Conservation (phyloP, 1,140 invertebrate species). For the Stenopsyche tienmushanensis region DNA sequence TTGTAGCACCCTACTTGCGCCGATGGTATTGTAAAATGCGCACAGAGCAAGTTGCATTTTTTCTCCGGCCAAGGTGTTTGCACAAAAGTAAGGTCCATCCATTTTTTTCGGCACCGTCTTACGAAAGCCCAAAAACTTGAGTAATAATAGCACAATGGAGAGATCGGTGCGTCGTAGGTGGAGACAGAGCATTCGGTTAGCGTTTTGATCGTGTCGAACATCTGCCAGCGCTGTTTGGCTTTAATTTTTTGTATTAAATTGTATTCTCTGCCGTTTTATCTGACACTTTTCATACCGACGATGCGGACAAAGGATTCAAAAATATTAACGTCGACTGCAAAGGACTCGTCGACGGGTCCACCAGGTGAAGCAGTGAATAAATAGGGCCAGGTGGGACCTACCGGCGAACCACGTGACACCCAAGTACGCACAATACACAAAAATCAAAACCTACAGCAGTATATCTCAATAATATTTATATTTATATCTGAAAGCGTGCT, state of each 20-base stretch:
- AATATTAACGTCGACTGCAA: slow-evolving; percentile 12
- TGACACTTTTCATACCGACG: slow-evolving; percentile 26
- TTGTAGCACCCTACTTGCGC: slow-evolving; percentile 26
- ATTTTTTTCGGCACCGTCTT: slow-evolving; percentile 30
- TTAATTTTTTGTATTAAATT: slow-evolving; percentile 38
- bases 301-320: slow-evolving; percentile 38
- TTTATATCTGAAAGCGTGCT: neutral
- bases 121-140: slow-evolving; percentile 19
- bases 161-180: slow-evolving; percentile 34
- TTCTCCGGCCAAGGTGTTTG: slow-evolving; percentile 34
- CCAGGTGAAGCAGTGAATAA: slow-evolving; percentile 26
- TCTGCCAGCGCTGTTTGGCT: slow-evolving; percentile 37
- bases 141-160: slow-evolving; percentile 38
- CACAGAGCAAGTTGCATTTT: slow-evolving; percentile 35
- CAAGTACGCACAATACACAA: too few species aligned
- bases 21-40: too few species aligned
- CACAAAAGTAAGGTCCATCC: slow-evolving; percentile 40
- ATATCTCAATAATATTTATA: neutral
- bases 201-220: slow-evolving; percentile 35
- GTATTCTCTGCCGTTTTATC: slow-evolving; percentile 35
- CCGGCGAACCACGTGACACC: neutral
- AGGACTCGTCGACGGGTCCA: slow-evolving; percentile 15
- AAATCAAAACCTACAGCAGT: too few species aligned
- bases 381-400: slow-evolving; percentile 22
- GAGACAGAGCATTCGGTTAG: slow-evolving; percentile 29